Conservation (phyloP, 1,140 invertebrate genomes). For the Drosophila albomicans region DNA sequence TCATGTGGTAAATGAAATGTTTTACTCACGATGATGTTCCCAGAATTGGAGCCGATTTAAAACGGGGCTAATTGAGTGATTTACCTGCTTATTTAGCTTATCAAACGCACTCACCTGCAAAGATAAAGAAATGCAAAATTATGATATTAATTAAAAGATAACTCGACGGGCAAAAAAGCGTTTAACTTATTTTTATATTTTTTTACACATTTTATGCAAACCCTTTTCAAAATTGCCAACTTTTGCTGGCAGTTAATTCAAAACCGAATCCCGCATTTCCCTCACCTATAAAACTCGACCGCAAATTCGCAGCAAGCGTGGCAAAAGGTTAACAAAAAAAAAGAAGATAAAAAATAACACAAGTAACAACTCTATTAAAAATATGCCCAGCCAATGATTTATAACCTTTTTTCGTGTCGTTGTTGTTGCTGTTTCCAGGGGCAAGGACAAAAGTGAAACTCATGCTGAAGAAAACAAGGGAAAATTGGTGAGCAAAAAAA, state of each 20-base stretch:
- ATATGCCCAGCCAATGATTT: conserved; percentile 75
- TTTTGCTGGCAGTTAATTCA: conserved; percentile 56
- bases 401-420: conserved; percentile 57
- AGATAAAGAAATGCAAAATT: conserved; percentile 40
- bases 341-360: conserved; percentile 37
- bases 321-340: conserved; percentile 27
- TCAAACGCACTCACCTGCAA: conserved; percentile 68
- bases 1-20: conserved; percentile 3
- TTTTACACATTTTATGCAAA: conserved; percentile 10
- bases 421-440: not conserved
- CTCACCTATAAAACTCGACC: conserved; percentile 33
- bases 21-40: not conserved
- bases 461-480: conserved; percentile 38
- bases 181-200: conserved; percentile 33
- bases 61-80: conserved; percentile 10
- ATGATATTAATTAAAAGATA: conserved; percentile 80
- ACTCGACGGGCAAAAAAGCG: conserved; percentile 24
- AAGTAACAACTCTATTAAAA: conserved; percentile 78
- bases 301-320: conserved; percentile 36
- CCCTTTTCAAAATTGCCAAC: conserved; percentile 72
- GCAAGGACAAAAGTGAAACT: conserved; percentile 57
- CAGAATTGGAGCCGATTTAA: not conserved
- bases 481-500: conserved; percentile 15
- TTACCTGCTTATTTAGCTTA: conserved; percentile 15
- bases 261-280: not conserved